These are phyloP conservation scores for Agapornis canus DNA, from an alignment of 2,797 vertebrate genomes.

Conservation along the genomic window DNA sequence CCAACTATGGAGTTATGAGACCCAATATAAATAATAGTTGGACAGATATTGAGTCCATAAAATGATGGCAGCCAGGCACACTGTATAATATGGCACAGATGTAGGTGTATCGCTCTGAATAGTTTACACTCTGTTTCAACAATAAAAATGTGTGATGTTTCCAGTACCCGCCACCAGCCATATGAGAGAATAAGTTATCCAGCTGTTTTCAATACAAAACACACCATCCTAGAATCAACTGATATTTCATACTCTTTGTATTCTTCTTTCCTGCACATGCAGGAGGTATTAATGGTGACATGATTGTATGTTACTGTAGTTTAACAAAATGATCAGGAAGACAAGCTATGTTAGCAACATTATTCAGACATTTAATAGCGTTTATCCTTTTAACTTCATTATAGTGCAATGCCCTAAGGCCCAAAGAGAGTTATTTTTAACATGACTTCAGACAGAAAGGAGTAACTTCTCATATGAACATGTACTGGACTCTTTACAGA, in stretches of 20 bases:
- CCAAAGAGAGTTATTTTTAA: constrained; percentile 55
- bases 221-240: constrained; percentile 57
- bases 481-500: not conserved
- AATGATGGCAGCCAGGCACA: constrained; percentile 31
- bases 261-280: constrained; percentile 62
- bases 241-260: constrained; percentile 67
- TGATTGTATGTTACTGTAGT: constrained; percentile 65
- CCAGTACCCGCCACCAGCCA: constrained; percentile 34
- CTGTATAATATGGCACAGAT: constrained; percentile 18
- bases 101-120: constrained; percentile 21
- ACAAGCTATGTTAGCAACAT: constrained; percentile 67
- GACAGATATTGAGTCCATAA: constrained; percentile 62
- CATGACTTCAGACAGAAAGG: constrained; percentile 35
- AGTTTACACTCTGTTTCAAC: constrained; percentile 61
- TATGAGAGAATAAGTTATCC: constrained; percentile 31
- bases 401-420: constrained; percentile 35
- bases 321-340: constrained; percentile 71
- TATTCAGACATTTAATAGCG: constrained; percentile 73
- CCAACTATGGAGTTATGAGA: constrained; percentile 27
- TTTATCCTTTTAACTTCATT: constrained; percentile 73
- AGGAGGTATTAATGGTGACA: constrained; percentile 72
- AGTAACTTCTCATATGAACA: constrained; percentile 32
- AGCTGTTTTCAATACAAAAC: constrained; percentile 66
- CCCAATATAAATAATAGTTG: constrained; percentile 50
- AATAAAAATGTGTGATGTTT: constrained; percentile 58